These are phyloP conservation scores for Ornithorhynchus anatinus DNA, from an alignment of 2,113 vertebrate genomes.

Conservation along the genomic window DNA sequence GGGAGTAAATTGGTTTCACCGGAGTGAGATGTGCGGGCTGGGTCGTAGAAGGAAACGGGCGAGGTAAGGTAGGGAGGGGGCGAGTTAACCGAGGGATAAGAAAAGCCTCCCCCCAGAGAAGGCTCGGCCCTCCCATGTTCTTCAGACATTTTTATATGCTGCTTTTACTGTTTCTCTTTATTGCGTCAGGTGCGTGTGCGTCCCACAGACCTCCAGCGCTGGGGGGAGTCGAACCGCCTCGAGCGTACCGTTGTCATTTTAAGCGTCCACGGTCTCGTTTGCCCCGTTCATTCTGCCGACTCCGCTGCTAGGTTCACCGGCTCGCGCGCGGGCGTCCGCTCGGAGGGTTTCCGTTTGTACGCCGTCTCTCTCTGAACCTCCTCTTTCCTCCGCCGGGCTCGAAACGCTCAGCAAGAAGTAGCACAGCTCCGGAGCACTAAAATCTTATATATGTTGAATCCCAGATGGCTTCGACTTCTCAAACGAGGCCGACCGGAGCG, in stretches of 20 bases:
- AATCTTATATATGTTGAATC: slow-evolving; percentile 96
- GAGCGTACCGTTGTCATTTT: slow-evolving; percentile 44
- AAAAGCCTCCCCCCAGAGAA: no score
- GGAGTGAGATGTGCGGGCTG: no score
- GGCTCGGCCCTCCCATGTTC: no score
- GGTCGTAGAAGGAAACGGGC: no score
- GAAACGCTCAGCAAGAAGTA: slow-evolving; percentile 67
- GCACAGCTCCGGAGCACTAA: slow-evolving; percentile 74
- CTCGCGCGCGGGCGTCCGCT: slow-evolving; percentile 63
- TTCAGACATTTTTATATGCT: no score
- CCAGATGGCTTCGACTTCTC: slow-evolving; percentile 99
- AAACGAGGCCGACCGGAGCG: slow-evolving; percentile 90
- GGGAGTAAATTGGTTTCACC: no score
- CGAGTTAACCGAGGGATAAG: no score
- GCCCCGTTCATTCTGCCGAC: slow-evolving; percentile 49
- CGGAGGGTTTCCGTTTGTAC: slow-evolving; percentile 65
- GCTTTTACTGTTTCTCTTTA: no score
- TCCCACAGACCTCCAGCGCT: no score
- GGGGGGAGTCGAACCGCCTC: no score
- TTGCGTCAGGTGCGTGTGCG: no score
- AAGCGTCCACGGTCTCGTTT: slow-evolving; percentile 30
- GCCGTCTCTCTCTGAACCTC: slow-evolving; percentile 59
- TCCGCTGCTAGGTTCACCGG: slow-evolving; percentile 58
- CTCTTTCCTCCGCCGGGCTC: slow-evolving; percentile 72
- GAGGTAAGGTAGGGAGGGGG: no score